These are phyloP conservation scores for Thalassarche chlororhynchos DNA, from an alignment of 2,113 vertebrate genomes.

Conservation along the genomic window DNA sequence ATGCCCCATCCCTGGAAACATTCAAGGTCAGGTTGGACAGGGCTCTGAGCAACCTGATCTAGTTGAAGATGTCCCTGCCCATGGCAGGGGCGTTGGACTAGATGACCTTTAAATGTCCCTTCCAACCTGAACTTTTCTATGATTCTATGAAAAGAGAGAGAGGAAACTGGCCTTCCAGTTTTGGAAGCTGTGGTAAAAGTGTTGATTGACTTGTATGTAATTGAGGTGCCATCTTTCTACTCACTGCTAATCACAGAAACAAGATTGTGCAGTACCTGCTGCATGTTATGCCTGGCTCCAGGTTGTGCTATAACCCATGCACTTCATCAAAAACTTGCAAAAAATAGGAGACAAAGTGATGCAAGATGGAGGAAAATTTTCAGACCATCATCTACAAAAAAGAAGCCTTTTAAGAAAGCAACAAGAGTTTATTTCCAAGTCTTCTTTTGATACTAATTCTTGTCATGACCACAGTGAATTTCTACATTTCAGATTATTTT, in stretches of 20 bases:
- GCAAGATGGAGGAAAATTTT: not conserved
- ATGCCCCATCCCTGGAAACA: no score
- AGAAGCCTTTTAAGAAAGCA: not conserved
- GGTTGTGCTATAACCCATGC: not conserved
- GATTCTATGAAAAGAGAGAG: not conserved
- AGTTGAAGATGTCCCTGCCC: no score
- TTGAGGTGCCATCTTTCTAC: not conserved
- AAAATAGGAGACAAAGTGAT: not conserved
- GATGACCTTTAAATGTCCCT: no score
- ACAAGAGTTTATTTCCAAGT: not conserved
- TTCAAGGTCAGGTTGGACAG: no score
- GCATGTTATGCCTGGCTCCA: not conserved
- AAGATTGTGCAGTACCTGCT: not conserved
- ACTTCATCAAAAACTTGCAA: not conserved
- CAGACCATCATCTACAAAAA: not conserved
- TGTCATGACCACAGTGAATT: not conserved
- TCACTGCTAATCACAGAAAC: not conserved
- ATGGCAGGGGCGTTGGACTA: no score
- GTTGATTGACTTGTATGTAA: not conserved
- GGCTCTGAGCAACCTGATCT: no score
- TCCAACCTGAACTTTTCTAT: no score
- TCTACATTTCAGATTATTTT: constrained; percentile 17
- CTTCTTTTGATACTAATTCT: not conserved
- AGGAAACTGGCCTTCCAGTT: not conserved
- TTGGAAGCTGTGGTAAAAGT: not conserved